These are phyloP conservation scores for Rhynchophorus ferrugineus DNA, from an alignment of 1,140 invertebrate genomes.

Conservation along the genomic window DNA sequence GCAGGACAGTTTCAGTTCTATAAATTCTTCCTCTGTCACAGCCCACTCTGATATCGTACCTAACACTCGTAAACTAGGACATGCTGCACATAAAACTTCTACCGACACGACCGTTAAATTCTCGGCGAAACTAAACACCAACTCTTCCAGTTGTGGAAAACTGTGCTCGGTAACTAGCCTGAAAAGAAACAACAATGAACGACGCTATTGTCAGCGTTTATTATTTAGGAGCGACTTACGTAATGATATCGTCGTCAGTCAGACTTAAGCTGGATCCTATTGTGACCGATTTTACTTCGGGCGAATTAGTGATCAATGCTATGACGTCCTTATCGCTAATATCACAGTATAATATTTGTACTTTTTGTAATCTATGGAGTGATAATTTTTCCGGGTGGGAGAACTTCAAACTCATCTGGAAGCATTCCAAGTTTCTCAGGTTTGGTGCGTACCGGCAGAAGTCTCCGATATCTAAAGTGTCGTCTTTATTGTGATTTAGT, in stretches of 20 bases:
- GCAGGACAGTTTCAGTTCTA: constrained; percentile 51
- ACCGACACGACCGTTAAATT: constrained; percentile 50
- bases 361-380: constrained; percentile 52
- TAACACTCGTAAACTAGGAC: constrained; percentile 52
- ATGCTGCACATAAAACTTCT: constrained; percentile 53
- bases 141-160: constrained; percentile 45
- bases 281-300: constrained; percentile 51
- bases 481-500: constrained; percentile 47
- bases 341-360: constrained; percentile 55
- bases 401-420: constrained; percentile 50
- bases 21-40: constrained; percentile 53
- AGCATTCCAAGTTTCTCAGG: constrained; percentile 52
- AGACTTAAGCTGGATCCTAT: constrained; percentile 52
- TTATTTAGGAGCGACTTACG: not conserved
- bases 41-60: constrained; percentile 57
- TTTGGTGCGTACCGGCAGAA: constrained; percentile 40
- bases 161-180: constrained; percentile 42
- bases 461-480: constrained; percentile 51
- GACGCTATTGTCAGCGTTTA: not conserved
- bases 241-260: constrained; percentile 54
- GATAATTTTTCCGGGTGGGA: constrained; percentile 47
- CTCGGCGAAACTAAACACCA: constrained; percentile 57
- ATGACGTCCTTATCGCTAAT: constrained; percentile 48
- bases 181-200: not conserved
- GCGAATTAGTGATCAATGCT: constrained; percentile 50